A percentile compares a stretch with the other conserved stretches of the same genome.
phyloP scores from a whole-genome alignment of 2,113 vertebrate species.

The Triplophysa rosa region DNA sequence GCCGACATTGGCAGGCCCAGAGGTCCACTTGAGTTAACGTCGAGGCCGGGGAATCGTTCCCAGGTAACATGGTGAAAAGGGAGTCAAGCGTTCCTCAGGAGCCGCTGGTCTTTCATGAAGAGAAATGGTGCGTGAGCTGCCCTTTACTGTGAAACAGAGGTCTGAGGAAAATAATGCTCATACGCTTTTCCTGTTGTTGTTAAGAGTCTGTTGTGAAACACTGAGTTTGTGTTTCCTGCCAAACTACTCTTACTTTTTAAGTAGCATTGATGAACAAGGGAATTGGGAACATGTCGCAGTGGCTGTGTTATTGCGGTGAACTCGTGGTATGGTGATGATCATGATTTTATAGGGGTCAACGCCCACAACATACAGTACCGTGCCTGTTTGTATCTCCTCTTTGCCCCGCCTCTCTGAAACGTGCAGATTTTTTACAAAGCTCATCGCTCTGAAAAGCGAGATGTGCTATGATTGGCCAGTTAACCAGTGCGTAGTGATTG shows the following conservation, averaged over 20 bases:
- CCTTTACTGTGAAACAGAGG: constrained; percentile 29
- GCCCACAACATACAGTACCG: no score
- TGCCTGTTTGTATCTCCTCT: no score
- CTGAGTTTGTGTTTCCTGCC: background rate
- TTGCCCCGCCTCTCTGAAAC: no score
- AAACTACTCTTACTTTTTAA: no score
- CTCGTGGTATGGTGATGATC: background rate
- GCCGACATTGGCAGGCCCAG: background rate
- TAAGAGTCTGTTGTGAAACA: background rate
- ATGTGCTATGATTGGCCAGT: no score
- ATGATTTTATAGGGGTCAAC: background rate
- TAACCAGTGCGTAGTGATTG: no score
- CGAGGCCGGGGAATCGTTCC: constrained; percentile 15
- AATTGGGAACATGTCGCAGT: no score
- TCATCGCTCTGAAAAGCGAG: no score
- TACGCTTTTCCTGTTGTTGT: background rate
- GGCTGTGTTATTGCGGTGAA: background rate
- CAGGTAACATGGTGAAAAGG: constrained; percentile 29
- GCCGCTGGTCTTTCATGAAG: constrained; percentile 51
- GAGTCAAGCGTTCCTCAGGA: constrained; percentile 50
- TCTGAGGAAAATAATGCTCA: constrained; percentile 19
- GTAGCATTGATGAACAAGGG: no score
- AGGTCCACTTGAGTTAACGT: constrained; percentile 12
- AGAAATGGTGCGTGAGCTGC: constrained; percentile 55
- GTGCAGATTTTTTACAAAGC: no score